phyloP scores from a whole-genome alignment of 2,113 vertebrate genomes.

The Tursiops truncatus region DNA sequence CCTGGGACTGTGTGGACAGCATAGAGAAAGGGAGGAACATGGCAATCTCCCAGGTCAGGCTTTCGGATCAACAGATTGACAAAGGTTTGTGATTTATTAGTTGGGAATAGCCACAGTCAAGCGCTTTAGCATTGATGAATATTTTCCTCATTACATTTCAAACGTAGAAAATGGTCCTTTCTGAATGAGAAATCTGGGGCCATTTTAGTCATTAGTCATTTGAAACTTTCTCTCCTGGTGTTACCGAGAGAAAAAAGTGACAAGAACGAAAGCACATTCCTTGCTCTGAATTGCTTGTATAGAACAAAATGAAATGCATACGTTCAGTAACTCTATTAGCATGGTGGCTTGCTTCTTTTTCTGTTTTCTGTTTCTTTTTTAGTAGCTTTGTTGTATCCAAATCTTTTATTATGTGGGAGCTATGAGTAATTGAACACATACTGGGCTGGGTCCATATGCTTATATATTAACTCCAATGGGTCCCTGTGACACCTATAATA shows the following conservation, averaged over 20 bases:
- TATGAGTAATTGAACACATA: background rate
- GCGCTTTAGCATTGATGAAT: conserved; percentile 69
- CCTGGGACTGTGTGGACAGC: background rate
- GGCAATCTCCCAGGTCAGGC: background rate
- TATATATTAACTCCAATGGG: background rate
- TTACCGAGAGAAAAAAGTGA: conserved; percentile 58
- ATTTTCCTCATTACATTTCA: conserved; percentile 77
- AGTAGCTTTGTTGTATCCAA: conserved; percentile 34
- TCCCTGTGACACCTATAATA: background rate
- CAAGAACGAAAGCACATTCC: conserved; percentile 50
- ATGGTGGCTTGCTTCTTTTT: conserved; percentile 49
- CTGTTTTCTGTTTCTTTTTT: conserved; percentile 46
- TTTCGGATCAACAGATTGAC: conserved; percentile 57
- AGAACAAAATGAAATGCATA: conserved; percentile 65
- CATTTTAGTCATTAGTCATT: conserved; percentile 74
- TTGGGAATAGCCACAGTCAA: conserved; percentile 67
- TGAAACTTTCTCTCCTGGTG: conserved; percentile 67
- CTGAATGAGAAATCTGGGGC: conserved; percentile 75
- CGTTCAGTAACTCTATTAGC: conserved; percentile 66
- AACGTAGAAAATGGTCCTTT: conserved; percentile 73
- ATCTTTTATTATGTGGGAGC: conserved; percentile 48
- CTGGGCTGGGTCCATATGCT: background rate
- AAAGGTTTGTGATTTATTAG: conserved; percentile 66
- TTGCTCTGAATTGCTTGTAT: conserved; percentile 61
- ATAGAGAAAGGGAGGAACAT: background rate